Percentiles rank a stretch among this genome's conserved stretches.
Conservation (phyloP, 2,797 vertebrate genomes). For the Catostomus latipinnis region DNA sequence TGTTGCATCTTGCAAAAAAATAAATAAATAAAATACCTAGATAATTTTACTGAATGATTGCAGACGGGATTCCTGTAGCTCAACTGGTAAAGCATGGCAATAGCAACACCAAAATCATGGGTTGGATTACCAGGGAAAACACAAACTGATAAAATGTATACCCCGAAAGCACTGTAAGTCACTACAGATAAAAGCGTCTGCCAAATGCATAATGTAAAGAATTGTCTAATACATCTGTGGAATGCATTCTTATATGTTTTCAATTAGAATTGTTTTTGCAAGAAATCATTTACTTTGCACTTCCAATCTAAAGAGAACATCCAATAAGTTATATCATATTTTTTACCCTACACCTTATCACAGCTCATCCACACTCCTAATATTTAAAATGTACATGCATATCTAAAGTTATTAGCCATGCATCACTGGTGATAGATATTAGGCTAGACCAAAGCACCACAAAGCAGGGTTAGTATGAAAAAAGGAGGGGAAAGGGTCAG, state of each 20-base stretch:
- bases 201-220: constrained; percentile 33
- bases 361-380: constrained; percentile 64
- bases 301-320: not conserved
- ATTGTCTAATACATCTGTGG: constrained; percentile 62
- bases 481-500: constrained; percentile 59
- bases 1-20: too few species aligned
- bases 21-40: too few species aligned
- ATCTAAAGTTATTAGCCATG: constrained; percentile 76
- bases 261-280: not conserved
- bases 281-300: not conserved
- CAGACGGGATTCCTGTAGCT: too few species aligned
- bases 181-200: too few species aligned
- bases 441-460: constrained; percentile 59
- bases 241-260: constrained; percentile 66
- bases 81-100: too few species aligned
- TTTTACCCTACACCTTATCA: constrained; percentile 63
- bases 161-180: too few species aligned
- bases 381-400: constrained; percentile 57
- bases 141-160: too few species aligned
- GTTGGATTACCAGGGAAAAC: too few species aligned
- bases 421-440: constrained; percentile 66
- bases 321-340: not conserved
- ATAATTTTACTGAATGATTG: too few species aligned
- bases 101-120: too few species aligned
- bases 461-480: constrained; percentile 53